These are phyloP conservation scores for Tachina fera DNA, from an alignment of 2,888 invertebrate species.

Conservation along the genomic window DNA sequence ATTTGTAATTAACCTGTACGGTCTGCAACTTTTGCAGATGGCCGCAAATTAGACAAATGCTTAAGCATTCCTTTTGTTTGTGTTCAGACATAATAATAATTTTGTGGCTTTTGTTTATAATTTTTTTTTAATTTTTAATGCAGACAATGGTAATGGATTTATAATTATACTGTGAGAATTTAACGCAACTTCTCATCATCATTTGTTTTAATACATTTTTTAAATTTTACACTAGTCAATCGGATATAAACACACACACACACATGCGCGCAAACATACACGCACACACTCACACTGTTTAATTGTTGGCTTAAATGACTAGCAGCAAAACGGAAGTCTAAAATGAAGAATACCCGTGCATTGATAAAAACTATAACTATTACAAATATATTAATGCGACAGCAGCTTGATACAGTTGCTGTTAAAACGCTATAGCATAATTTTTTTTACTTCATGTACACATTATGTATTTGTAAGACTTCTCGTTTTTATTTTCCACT, in stretches of 20 bases:
- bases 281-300: background rate
- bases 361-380: slow-evolving; percentile 27
- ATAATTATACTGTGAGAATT: slow-evolving; percentile 71
- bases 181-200: slow-evolving; percentile 53
- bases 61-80: slow-evolving; percentile 37
- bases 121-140: slow-evolving; percentile 7
- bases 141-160: slow-evolving; percentile 61
- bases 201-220: slow-evolving; percentile 38
- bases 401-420: background rate
- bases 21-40: slow-evolving; percentile 46
- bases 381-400: background rate
- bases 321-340: slow-evolving; percentile 59
- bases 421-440: background rate
- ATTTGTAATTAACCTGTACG: slow-evolving; percentile 15
- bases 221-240: background rate
- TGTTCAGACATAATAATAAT: slow-evolving; percentile 35
- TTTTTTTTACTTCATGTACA: too few species aligned
- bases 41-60: slow-evolving; percentile 57
- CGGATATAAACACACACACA: slow-evolving; percentile 1
- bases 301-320: slow-evolving; percentile 28
- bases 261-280: background rate
- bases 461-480: too few species aligned
- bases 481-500: background rate
- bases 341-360: slow-evolving; percentile 27
- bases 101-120: slow-evolving; percentile 44